Evolutionary conservation across 2,888 invertebrate genomes (phyloP).

Genomic region (Lepeophtheirus nordmannii): DNA sequence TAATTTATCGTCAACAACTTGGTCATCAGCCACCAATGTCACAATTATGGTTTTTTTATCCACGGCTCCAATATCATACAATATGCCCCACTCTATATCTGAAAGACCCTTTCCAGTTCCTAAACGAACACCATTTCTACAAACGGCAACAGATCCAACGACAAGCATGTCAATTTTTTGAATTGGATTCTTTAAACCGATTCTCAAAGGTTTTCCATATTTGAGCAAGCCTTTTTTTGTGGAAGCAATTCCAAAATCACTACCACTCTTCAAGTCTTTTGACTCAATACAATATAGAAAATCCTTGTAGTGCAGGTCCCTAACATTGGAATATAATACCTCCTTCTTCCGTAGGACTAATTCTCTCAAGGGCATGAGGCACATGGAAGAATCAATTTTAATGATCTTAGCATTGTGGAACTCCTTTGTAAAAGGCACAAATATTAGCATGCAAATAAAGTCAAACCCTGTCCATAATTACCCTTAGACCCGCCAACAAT

Average conservation of each 20-base stretch:
- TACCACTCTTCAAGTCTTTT: background rate
- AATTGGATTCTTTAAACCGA: background rate
- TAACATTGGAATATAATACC: background rate
- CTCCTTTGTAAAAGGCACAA: background rate
- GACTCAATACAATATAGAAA: background rate
- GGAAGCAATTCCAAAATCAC: background rate
- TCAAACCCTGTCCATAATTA: background rate
- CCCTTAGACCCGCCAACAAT: background rate
- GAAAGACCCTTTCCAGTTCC: background rate
- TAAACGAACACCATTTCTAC: background rate
- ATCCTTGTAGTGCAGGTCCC: background rate
- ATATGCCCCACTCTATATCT: slow-evolving; percentile 9
- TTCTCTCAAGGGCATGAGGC: background rate
- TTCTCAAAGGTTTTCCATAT: background rate
- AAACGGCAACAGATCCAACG: background rate
- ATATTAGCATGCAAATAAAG: background rate
- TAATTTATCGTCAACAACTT: background rate
- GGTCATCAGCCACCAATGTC: background rate
- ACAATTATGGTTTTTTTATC: background rate
- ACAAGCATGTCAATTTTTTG: background rate
- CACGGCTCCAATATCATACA: background rate
- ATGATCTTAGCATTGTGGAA: background rate
- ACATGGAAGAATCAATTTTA: background rate
- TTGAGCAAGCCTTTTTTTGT: background rate
- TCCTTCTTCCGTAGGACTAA: background rate